Base-by-base conservation (phyloP, 2,113 vertebrate genomes). In the Misgurnus mizolepis region DNA sequence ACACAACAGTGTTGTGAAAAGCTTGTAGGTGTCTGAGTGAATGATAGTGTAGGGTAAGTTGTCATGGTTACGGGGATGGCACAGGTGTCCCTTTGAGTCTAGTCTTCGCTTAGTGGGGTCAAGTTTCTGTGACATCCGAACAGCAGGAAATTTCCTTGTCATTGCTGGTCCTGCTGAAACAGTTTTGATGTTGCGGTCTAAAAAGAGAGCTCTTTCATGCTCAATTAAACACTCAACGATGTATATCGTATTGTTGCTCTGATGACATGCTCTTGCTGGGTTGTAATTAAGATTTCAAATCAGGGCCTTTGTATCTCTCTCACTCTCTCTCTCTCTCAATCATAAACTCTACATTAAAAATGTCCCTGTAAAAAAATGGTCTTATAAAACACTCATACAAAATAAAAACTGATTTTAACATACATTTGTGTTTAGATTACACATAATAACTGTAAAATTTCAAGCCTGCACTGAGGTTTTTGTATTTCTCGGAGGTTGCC, bases 201-300 rank as follows among this genome's bases (percentile, higher is more conserved):
- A 85, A 73, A 84, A 84, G 76, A 83, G 80, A 53, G 62, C 73
- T 83, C 70, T 84, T 84, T 80, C 76, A 86, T 47, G 50, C 81
- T 62, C 83, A 85, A 84, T 87, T 88, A 87, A 81, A 80, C 75
- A 83, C 83, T 87, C 87, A 86, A 80, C 58, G 55, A 86, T 73
- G 79, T 83, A 80, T 70, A 85, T 80, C 79, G 82, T 74, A 82
- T 82, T 85, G 84, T 88, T 73, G 74, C 69, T 71, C 82, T 67
- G 79, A 86, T 86, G 85, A 83, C 87, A 85, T 83, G 83, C 79
- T 80, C 83, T 78, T 85, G 76, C 50, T 58, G 73, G 80, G 80
- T 53, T 87, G 76, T 88, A 88, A 88, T 88, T 88, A 88, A 83
- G 85, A 87, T 86, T 84, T 87, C 87, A 88, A 86, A 86, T 82